Conservation (phyloP, 1,140 invertebrate genomes). For the Drosophila pachea region DNA sequence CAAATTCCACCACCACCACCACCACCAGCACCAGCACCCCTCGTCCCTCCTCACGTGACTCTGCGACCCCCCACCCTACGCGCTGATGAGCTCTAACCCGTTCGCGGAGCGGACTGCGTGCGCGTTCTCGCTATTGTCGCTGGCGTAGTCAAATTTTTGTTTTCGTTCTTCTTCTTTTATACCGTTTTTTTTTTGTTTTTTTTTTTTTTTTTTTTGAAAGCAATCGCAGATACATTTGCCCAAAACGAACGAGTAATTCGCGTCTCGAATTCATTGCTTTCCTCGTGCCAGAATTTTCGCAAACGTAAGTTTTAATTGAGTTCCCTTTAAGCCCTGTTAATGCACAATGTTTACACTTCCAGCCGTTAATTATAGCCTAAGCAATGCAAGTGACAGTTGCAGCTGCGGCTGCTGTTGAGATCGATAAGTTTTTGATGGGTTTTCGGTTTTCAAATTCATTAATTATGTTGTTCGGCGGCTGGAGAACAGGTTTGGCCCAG, state of each 20-base stretch:
- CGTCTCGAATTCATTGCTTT: conserved; percentile 12
- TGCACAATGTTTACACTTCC: conserved; percentile 21
- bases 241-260: conserved; percentile 17
- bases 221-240: conserved; percentile 36
- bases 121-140: background rate
- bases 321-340: conserved; percentile 45
- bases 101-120: conserved; percentile 44
- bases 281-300: conserved; percentile 15
- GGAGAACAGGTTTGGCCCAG: conserved; percentile 46
- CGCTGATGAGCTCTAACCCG: conserved; percentile 20
- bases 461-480: conserved; percentile 48
- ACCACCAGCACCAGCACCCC: background rate
- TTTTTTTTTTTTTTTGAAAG: conserved; percentile 44
- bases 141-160: conserved; percentile 9
- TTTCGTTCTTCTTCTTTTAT: conserved; percentile 46
- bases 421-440: conserved; percentile 60
- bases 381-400: conserved; percentile 19
- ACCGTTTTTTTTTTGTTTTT: conserved; percentile 26
- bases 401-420: no score
- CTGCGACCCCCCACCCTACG: no score
- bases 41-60: no score
- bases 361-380: background rate
- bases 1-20: conserved; percentile 3
- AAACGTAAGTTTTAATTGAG: conserved; percentile 51
- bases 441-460: conserved; percentile 62